Evolutionary conservation across 2,888 invertebrate genomes (phyloP).

Genomic region (Norana najaformis): DNA sequence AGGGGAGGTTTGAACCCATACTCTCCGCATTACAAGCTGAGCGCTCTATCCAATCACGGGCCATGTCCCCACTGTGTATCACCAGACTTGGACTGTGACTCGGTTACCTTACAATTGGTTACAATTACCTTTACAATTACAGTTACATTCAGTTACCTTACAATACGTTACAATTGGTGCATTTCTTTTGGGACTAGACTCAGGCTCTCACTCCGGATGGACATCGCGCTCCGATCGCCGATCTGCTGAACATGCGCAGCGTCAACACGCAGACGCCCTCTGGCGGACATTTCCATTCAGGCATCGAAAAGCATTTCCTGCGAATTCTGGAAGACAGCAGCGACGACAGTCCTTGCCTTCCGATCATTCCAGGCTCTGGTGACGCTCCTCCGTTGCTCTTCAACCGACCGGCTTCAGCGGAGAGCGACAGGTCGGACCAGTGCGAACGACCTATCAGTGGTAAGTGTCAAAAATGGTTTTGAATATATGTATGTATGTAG

Average conservation of each 20-base stretch:
- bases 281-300: neutral
- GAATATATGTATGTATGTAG: too few species aligned
- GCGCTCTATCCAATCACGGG: too few species aligned
- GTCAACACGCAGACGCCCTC: constrained; percentile 35
- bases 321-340: constrained; percentile 18
- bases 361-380: constrained; percentile 8
- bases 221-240: constrained; percentile 29
- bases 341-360: constrained; percentile 24
- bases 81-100: too few species aligned
- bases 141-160: too few species aligned
- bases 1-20: too few species aligned
- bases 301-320: constrained; percentile 25
- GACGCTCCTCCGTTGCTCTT: neutral
- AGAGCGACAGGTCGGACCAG: constrained; percentile 3
- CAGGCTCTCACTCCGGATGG: constrained; percentile 26
- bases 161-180: neutral
- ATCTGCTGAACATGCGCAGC: constrained; percentile 28
- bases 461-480: neutral
- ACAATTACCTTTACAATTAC: too few species aligned
- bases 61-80: too few species aligned
- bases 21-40: too few species aligned
- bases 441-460: constrained; percentile 5
- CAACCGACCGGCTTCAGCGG: constrained; percentile 21
- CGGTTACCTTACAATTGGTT: too few species aligned
- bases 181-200: neutral